These are phyloP conservation scores for Dascillus cervinus DNA, from an alignment of 2,888 invertebrate genomes.

Conservation along the genomic window DNA sequence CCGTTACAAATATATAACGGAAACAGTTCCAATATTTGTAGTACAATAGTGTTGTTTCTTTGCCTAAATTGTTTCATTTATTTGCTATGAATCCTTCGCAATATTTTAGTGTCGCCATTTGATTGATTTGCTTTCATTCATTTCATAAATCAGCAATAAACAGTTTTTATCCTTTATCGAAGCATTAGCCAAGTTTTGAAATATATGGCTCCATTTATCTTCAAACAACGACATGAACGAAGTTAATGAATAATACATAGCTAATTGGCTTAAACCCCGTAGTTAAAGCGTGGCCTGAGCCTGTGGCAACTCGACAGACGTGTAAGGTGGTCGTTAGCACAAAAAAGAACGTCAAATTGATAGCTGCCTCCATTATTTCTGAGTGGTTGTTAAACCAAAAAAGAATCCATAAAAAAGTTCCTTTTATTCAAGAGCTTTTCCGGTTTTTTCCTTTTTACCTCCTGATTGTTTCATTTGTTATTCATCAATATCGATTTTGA, in stretches of 20 bases:
- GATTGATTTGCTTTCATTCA: too few relatives aligned
- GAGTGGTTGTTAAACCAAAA: slow-evolving; percentile 37
- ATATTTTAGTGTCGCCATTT: too few relatives aligned
- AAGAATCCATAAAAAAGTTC: slow-evolving; percentile 25
- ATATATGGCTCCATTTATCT: slow-evolving; percentile 13
- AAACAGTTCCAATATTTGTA: slow-evolving; percentile 15
- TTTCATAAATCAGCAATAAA: too few relatives aligned
- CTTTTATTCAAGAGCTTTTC: slow-evolving; percentile 23
- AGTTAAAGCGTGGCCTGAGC: slow-evolving; percentile 8
- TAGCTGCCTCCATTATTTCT: slow-evolving; percentile 35
- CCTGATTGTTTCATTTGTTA: slow-evolving; percentile 26
- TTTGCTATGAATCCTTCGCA: too few relatives aligned
- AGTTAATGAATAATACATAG: slow-evolving; percentile 29
- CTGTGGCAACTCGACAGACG: slow-evolving; percentile 12
- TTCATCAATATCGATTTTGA: slow-evolving; percentile 18
- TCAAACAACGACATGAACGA: slow-evolving; percentile 9
- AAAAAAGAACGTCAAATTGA: slow-evolving; percentile 34
- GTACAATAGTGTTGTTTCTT: too few relatives aligned
- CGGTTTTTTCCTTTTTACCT: slow-evolving; percentile 24
- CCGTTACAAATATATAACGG: slow-evolving; percentile 7
- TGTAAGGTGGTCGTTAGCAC: slow-evolving; percentile 26
- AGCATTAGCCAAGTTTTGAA: too few relatives aligned
- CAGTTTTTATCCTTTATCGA: too few relatives aligned
- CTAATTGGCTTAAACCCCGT: slow-evolving; percentile 24
- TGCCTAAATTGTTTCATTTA: too few relatives aligned